Percentiles rank a stretch among this genome's conserved stretches.
Conservation (phyloP, 2,797 vertebrate species). For the Varecia variegata region DNA sequence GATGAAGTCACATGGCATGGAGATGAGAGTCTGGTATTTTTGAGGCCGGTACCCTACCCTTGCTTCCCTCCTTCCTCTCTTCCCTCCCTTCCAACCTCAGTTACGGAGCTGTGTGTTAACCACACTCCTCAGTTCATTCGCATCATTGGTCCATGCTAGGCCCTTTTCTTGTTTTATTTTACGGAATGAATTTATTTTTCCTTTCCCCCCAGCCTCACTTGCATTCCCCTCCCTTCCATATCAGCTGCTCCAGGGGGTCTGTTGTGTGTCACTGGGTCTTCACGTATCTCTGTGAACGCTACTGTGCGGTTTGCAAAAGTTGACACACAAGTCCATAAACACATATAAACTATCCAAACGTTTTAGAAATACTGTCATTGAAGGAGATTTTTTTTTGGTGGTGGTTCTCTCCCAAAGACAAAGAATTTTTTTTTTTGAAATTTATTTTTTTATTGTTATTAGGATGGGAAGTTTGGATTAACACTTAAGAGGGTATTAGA, state of each 20-base stretch:
- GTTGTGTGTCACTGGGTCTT: not conserved
- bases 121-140: not conserved
- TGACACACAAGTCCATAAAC: not conserved
- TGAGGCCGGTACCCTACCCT: not conserved
- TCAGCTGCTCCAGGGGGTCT: not conserved
- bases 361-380: not conserved
- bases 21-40: not conserved
- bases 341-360: not conserved
- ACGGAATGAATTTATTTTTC: not conserved
- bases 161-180: not conserved
- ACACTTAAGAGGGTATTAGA: not conserved
- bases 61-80: not conserved
- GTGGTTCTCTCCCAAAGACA: not conserved
- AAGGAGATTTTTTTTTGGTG: not conserved
- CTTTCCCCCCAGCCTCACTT: not conserved
- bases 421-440: not conserved
- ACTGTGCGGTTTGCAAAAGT: not conserved
- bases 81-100: not conserved
- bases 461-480: not conserved
- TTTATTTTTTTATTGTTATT: not conserved
- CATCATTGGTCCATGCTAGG: not conserved
- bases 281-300: not conserved
- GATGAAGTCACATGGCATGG: not conserved
- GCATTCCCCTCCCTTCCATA: not conserved
- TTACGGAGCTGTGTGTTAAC: not conserved